Evolutionary conservation across 2,113 vertebrate genomes (phyloP), one percentile per base, ranked within the genome.

Genomic region (Calypte anna): DNA sequence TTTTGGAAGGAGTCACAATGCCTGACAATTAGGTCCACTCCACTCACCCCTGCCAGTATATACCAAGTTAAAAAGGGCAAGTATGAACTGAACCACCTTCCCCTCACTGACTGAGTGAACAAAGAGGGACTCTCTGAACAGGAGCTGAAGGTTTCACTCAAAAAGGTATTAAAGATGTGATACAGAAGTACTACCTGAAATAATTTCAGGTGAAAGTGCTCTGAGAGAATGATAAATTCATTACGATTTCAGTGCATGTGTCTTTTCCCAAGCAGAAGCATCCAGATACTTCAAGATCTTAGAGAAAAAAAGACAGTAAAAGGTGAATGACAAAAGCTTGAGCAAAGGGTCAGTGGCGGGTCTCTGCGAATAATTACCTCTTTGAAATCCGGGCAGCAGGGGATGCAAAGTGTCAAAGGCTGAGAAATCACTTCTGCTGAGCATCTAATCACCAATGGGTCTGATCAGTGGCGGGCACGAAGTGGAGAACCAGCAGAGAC

Each of bases 301-400:
- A 91, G 94, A 90, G 48, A 77, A 92, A 77, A 90, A 90, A 61
- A 82, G 46, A 87, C 51, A 90, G 80, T 75, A 82, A 95, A 93
- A 91, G 70, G 73, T 83, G 72, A 91, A 40, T 48, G 48, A 88
- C 79, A 96, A 96, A 96, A 95, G 70, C 84, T 91, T 63, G 61
- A 91, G 87, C 53, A 94, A 64, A 88, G 88, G 81, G 88, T 95
- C 90, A 83, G 90, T 48, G 36, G 33, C 93, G 83, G 78, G 86
- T 95, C 73, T n/a, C 69, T 85, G 63, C 70, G 53, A 94, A 90
- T 80, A 83, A 96, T 95, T 92, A 91, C 38, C 36, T 86, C 90
- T 94, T 93, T 91, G 84, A 91, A 93, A 92, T 86, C 72, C 82
- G 80, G 61, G 82, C 81, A 94, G 90, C 85, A 55, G 92, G 85